A percentile compares a stretch with the other conserved stretches of the same genome.
phyloP scores from a whole-genome alignment of 2,888 invertebrate species.

The Plebejus anna region DNA sequence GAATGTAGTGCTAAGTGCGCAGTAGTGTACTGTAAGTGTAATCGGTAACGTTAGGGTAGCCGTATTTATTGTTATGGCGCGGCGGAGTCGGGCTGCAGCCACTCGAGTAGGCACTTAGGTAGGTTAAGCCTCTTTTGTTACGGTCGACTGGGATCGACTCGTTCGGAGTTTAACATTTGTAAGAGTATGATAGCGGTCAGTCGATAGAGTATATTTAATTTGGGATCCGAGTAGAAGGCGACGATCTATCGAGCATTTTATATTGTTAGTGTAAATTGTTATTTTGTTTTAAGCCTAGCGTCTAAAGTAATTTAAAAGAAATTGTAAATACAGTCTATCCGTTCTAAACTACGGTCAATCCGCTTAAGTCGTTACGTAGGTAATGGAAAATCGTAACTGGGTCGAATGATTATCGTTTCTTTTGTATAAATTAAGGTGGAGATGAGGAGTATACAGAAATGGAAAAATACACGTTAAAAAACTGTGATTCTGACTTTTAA shows the following conservation, averaged over 20 bases:
- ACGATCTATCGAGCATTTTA: conserved; percentile 77
- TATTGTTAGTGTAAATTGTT: conserved; percentile 79
- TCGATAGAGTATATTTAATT: conserved; percentile 72
- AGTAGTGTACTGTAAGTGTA: conserved; percentile 52
- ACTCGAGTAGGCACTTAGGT: conserved; percentile 67
- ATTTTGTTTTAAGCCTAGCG: conserved; percentile 78
- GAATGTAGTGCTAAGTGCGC: conserved; percentile 43
- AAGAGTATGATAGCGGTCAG: conserved; percentile 64
- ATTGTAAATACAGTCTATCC: conserved; percentile 74
- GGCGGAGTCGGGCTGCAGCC: conserved; percentile 51
- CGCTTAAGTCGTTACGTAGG: conserved; percentile 71
- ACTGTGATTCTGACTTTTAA: conserved; percentile 80
- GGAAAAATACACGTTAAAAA: conserved; percentile 73
- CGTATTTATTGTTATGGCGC: conserved; percentile 53
- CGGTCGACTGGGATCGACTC: conserved; percentile 74
- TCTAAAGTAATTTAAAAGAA: conserved; percentile 72
- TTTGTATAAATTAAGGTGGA: conserved; percentile 61
- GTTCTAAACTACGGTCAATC: conserved; percentile 69
- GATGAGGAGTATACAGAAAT: conserved; percentile 58
- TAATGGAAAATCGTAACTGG: conserved; percentile 70
- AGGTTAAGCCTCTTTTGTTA: conserved; percentile 77
- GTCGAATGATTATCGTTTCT: conserved; percentile 61
- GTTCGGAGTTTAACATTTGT: conserved; percentile 75
- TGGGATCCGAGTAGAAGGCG: conserved; percentile 70
- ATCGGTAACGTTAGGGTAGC: conserved; percentile 46